phyloP scores from a whole-genome alignment of 2,888 invertebrate species.

The Agonopterix alstromeriana region DNA sequence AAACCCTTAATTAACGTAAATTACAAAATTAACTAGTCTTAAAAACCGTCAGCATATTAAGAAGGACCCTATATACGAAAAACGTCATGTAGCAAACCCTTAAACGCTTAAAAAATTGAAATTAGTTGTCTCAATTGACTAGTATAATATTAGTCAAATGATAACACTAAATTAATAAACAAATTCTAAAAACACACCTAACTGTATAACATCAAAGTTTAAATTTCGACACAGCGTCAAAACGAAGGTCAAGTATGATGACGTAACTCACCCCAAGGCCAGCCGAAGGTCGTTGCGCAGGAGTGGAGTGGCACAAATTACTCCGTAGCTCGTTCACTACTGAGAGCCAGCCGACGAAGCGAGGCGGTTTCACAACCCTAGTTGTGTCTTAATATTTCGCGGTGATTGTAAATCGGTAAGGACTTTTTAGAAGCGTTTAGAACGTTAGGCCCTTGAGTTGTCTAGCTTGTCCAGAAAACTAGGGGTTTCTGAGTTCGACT shows the following conservation, averaged over 20 bases:
- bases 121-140: too few species aligned
- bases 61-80: too few species aligned
- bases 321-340: slow-evolving; percentile 53
- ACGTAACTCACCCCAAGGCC: slow-evolving; percentile 60
- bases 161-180: neutral
- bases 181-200: neutral
- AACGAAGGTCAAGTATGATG: slow-evolving; percentile 46
- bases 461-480: too few species aligned
- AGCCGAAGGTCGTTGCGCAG: slow-evolving; percentile 43
- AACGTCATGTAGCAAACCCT: too few species aligned
- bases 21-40: too few species aligned
- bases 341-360: slow-evolving; percentile 41
- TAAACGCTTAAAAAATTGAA: too few species aligned
- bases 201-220: neutral
- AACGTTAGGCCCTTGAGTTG: neutral
- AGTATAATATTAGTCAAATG: neutral
- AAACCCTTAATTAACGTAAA: too few species aligned
- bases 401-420: slow-evolving; percentile 51
- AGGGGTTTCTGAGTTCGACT: too few species aligned
- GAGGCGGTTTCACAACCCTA: slow-evolving; percentile 56
- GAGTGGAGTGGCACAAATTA: slow-evolving; percentile 55
- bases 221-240: neutral
- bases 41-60: too few species aligned
- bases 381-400: slow-evolving; percentile 54
- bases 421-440: slow-evolving; percentile 20